Evolutionary conservation across 2,113 vertebrate genomes (phyloP).

Genomic region (Stictonetta naevosa): DNA sequence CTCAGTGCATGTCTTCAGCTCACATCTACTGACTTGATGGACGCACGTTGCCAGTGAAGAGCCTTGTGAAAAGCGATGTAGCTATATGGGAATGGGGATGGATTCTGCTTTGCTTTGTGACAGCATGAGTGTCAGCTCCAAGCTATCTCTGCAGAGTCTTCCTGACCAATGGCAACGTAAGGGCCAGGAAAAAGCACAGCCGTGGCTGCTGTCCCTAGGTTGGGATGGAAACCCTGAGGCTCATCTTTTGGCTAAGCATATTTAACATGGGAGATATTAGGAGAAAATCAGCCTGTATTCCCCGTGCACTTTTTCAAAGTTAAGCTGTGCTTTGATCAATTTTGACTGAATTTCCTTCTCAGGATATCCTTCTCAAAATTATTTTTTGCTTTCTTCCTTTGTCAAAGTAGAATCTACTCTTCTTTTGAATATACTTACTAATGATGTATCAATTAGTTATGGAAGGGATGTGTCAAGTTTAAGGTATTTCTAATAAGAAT

Average conservation of each 20-base stretch:
- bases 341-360: slow-evolving; percentile 8
- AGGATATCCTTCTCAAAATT: background rate
- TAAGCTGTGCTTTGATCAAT: background rate
- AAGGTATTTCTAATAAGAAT: background rate
- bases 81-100: accelerated
- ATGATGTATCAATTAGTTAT: background rate
- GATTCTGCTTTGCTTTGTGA: background rate
- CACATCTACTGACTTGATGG: background rate
- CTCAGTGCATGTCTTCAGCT: accelerated
- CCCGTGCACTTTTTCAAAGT: background rate
- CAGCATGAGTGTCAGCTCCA: background rate
- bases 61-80: background rate
- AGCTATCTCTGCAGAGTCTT: background rate
- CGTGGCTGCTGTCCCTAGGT: background rate
- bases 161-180: background rate
- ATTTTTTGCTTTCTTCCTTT: background rate
- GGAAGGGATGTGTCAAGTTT: background rate
- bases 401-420: background rate
- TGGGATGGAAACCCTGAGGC: background rate
- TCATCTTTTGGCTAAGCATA: background rate
- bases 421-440: background rate
- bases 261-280: slow-evolving; percentile 1
- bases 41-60: background rate
- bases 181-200: background rate
- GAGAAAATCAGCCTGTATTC: background rate